Evolutionary conservation across 2,797 vertebrate genomes (phyloP).

Genomic region (Adrianichthys oophorus): DNA sequence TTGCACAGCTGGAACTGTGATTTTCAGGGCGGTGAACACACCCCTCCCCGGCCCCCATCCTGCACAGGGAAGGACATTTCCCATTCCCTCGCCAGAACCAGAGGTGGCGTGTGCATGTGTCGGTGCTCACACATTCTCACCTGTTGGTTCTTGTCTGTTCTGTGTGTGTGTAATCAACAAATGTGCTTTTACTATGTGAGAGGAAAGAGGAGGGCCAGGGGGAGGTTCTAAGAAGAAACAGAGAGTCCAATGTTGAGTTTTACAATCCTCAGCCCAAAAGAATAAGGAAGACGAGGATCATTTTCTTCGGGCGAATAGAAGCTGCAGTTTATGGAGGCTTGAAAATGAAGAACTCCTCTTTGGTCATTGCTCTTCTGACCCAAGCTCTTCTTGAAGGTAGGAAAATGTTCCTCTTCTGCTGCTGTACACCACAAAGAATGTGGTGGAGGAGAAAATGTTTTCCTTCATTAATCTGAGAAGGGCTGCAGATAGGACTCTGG

Average conservation of each 20-base stretch:
- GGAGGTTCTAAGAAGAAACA: conserved; percentile 69
- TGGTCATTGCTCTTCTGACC: conserved; percentile 75
- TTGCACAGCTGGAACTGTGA: conserved; percentile 73
- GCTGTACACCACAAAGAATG: conserved; percentile 3
- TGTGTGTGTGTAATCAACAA: conserved; percentile 29
- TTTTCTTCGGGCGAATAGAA: conserved; percentile 63
- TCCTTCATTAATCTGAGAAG: neutral
- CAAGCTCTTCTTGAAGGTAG: conserved; percentile 75
- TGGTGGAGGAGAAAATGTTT: conserved; percentile 10
- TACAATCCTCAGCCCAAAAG: conserved; percentile 61
- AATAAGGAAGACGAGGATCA: conserved; percentile 45
- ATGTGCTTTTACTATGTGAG: conserved; percentile 48
- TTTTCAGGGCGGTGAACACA: conserved; percentile 51
- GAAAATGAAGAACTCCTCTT: conserved; percentile 82
- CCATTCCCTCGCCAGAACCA: conserved; percentile 43
- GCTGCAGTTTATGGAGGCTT: conserved; percentile 75
- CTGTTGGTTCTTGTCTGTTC: conserved; percentile 6
- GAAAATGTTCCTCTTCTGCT: conserved; percentile 41
- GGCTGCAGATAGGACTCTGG: neutral
- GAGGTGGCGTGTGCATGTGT: conserved; percentile 26
- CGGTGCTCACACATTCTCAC: conserved; percentile 28
- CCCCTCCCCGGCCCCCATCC: conserved; percentile 24
- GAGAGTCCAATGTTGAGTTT: conserved; percentile 71
- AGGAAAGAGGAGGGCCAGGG: conserved; percentile 39
- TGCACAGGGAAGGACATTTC: conserved; percentile 67